Conservation (phyloP, 2,888 invertebrate genomes). For the Drosophila acutilabella region DNA sequence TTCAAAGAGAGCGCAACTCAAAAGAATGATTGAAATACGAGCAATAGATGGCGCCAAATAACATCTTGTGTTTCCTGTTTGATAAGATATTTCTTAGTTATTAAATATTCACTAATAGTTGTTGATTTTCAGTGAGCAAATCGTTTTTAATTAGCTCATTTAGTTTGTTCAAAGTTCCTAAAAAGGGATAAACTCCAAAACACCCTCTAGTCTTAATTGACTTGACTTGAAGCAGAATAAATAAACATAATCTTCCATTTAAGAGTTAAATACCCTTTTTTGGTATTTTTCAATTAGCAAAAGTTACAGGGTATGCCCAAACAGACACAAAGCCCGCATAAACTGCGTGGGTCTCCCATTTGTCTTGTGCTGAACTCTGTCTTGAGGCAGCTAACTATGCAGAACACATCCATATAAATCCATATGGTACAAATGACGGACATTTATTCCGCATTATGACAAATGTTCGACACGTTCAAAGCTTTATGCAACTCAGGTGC, state of each 20-base stretch:
- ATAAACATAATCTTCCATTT: too few species aligned
- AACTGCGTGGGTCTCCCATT: constrained; percentile 41
- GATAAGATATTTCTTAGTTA: too few species aligned
- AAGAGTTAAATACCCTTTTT: not conserved
- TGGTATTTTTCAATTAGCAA: not conserved
- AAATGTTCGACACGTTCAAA: constrained; percentile 61
- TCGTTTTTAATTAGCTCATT: too few species aligned
- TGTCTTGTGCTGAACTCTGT: constrained; percentile 26
- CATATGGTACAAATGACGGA: constrained; percentile 17
- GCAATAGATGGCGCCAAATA: too few species aligned
- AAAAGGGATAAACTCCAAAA: too few species aligned
- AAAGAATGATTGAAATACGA: too few species aligned
- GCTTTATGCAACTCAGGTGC: constrained; percentile 72
- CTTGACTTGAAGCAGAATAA: too few species aligned
- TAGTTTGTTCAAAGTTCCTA: too few species aligned
- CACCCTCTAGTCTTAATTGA: too few species aligned
- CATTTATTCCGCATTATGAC: constrained; percentile 75
- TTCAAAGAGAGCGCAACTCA: not conserved
- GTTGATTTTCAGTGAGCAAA: too few species aligned
- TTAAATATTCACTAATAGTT: too few species aligned
- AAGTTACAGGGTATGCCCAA: not conserved
- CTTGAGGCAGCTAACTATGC: constrained; percentile 24
- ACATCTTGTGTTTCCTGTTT: too few species aligned
- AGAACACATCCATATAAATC: constrained; percentile 31
- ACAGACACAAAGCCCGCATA: not conserved